Evolutionary conservation across 1,140 invertebrate species (phyloP).

Genomic region (Drosophila bipectinata): DNA sequence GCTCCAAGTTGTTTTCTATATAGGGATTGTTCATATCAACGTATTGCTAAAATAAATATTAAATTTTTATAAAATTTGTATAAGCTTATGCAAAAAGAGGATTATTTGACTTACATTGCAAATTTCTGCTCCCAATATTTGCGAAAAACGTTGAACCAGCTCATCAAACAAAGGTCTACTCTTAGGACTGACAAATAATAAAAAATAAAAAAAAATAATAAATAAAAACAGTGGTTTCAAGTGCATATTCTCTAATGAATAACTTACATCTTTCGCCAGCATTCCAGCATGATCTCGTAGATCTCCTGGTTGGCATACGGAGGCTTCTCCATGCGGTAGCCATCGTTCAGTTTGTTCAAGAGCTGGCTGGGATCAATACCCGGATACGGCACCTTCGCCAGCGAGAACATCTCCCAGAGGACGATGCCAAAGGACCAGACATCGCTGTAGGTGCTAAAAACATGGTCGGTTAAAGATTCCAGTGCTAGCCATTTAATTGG

Average conservation of each 20-base stretch:
- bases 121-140: constrained; percentile 91
- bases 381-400: constrained; percentile 94
- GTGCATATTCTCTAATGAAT: fast-evolving
- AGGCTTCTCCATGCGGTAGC: constrained; percentile 94
- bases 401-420: constrained; percentile 97
- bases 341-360: constrained; percentile 90
- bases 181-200: constrained; percentile 86
- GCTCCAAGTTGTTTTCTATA: constrained; percentile 87
- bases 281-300: constrained; percentile 93
- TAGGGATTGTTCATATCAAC: constrained; percentile 93
- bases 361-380: constrained; percentile 91
- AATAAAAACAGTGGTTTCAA: too few relatives aligned
- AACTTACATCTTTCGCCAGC: constrained; percentile 88
- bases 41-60: constrained; percentile 87
- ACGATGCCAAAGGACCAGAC: constrained; percentile 97
- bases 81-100: too few relatives aligned
- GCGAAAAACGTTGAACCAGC: constrained; percentile 90
- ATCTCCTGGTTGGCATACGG: constrained; percentile 90
- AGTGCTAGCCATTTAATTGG: constrained; percentile 94
- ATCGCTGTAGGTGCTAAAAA: constrained; percentile 95
- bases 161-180: constrained; percentile 91
- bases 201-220: background rate
- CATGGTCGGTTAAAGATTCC: constrained; percentile 91
- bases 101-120: constrained; percentile 87
- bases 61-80: too few relatives aligned